Conservation (phyloP, 92 coral and sea anemone species). For the Pocillopora meandrina region DNA sequence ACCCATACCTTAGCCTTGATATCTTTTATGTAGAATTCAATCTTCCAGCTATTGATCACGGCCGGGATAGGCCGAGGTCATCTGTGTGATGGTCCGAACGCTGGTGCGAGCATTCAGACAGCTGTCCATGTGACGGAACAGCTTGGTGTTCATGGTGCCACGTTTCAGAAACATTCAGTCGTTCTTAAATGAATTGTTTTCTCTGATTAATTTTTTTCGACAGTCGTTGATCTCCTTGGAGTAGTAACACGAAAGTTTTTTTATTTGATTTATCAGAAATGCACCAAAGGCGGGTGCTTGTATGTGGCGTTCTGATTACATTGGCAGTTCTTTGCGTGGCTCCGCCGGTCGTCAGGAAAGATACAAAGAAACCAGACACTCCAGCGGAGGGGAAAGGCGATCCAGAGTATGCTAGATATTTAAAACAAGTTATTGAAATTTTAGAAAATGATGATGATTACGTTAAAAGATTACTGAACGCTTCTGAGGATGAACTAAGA, state of each 20-base stretch:
- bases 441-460: conserved; percentile 93
- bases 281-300: conserved; percentile 21
- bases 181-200: conserved; percentile 13
- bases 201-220: neutral
- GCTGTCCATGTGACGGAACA: conserved; percentile 75
- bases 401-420: conserved; percentile 94
- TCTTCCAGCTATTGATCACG: no score
- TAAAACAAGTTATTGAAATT: conserved; percentile 95
- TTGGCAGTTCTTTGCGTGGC: conserved; percentile 67
- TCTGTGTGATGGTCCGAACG: no score
- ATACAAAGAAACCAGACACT: conserved; percentile 33
- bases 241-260: neutral
- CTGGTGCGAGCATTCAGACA: conserved; percentile 1
- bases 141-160: conserved; percentile 70
- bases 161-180: conserved; percentile 67
- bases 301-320: conserved; percentile 16
- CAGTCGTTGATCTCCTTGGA: neutral
- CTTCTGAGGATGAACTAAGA: conserved; percentile 89
- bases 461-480: conserved; percentile 89
- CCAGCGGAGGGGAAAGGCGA: conserved; percentile 62
- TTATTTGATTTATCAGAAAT: conserved; percentile 12
- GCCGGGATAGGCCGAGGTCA: no score
- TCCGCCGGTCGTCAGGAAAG: conserved; percentile 75
- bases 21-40: no score
- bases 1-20: no score